Evolutionary conservation across 2,113 vertebrate genomes (phyloP).

Genomic region (Seriola aureovittata): DNA sequence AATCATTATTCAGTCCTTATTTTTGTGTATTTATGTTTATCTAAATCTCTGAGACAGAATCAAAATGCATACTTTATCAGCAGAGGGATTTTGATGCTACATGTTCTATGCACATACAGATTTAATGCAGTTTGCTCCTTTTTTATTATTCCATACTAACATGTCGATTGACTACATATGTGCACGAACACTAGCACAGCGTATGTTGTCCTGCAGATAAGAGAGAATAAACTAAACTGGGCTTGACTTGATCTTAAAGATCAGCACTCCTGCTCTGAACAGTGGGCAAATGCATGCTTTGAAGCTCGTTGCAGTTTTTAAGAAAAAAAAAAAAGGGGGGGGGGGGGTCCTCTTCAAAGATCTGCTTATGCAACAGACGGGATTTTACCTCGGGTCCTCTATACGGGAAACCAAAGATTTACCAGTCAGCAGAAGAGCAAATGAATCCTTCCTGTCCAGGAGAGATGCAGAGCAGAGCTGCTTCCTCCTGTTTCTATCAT

Average conservation of each 20-base stretch:
- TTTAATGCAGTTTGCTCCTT: not conserved
- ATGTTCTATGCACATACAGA: slow-evolving; percentile 1
- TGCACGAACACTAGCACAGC: not conserved
- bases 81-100: slow-evolving; percentile 8
- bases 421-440: slow-evolving; percentile 53
- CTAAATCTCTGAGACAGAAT: slow-evolving; percentile 32
- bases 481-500: slow-evolving; percentile 11
- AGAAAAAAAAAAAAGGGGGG: slow-evolving; percentile 16
- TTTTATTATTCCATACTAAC: not conserved
- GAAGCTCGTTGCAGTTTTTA: slow-evolving; percentile 35
- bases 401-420: slow-evolving; percentile 52
- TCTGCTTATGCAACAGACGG: slow-evolving; percentile 53
- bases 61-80: slow-evolving; percentile 48
- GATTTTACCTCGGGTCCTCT: slow-evolving; percentile 52
- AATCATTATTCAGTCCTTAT: slow-evolving; percentile 25
- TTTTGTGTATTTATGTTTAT: slow-evolving; percentile 43
- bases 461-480: slow-evolving; percentile 39
- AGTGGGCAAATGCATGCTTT: slow-evolving; percentile 38
- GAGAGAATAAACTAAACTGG: not conserved
- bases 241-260: slow-evolving; percentile 25
- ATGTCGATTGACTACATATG: slow-evolving; percentile 22
- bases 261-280: slow-evolving; percentile 41
- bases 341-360: slow-evolving; percentile 41
- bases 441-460: slow-evolving; percentile 47
- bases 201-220: slow-evolving; percentile 10